Evolutionary conservation across 37 sponge, comb jelly and placozoan species (phyloP).

Genomic region (Spongilla lacustris): DNA sequence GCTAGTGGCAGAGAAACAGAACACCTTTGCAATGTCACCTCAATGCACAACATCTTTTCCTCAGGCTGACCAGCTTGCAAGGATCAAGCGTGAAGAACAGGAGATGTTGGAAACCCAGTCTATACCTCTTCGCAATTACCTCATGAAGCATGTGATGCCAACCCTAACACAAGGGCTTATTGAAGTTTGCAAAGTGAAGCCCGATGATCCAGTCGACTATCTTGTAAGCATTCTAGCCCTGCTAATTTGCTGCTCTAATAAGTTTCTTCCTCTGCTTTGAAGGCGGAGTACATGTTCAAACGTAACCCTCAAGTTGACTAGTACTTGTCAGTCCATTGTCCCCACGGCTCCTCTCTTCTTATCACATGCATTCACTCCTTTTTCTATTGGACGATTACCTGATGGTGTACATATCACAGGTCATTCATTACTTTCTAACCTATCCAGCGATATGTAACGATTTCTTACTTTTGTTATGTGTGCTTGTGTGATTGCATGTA

Average conservation of each 20-base stretch:
- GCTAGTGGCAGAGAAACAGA: conserved; percentile 2
- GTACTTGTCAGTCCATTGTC: no score
- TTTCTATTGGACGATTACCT: no score
- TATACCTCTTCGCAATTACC: conserved; percentile 87
- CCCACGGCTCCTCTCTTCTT: no score
- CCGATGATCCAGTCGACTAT: conserved; percentile 92
- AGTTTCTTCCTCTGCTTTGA: no score
- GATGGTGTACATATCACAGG: no score
- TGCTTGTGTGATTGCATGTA: no score
- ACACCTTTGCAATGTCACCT: not conserved
- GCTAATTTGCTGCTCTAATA: no score
- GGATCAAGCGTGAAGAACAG: conserved; percentile 79
- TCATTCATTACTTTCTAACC: no score
- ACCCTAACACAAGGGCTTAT: conserved; percentile 87
- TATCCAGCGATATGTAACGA: no score
- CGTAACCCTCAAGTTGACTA: conserved; percentile 86
- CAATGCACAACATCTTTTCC: not conserved
- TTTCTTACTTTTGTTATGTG: no score
- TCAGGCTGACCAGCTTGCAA: conserved; percentile 46
- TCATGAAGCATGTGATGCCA: conserved; percentile 94
- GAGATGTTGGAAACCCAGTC: conserved; percentile 81
- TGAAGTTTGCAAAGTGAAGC: conserved; percentile 86
- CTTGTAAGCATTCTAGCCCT: conserved; percentile 72
- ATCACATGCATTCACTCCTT: no score
- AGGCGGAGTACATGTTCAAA: conserved; percentile 94